Evolutionary conservation across 2,113 vertebrate genomes (phyloP).

Genomic region (Protobothrops flavoviridis): DNA sequence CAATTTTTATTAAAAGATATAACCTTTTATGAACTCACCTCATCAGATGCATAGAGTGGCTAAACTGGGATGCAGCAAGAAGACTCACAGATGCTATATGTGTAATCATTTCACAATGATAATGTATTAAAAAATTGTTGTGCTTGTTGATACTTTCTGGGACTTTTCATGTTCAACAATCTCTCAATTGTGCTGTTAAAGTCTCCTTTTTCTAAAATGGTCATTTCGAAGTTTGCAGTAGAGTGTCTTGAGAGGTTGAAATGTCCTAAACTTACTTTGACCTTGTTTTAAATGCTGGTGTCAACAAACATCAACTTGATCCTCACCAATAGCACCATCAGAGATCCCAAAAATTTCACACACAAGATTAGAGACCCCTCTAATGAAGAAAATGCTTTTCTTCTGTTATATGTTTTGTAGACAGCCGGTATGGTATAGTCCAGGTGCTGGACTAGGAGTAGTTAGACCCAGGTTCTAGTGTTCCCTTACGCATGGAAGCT

Average conservation of each 20-base stretch:
- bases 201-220: not conserved
- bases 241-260: not conserved
- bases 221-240: not conserved
- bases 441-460: not conserved
- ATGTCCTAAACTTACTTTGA: not conserved
- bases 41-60: not conserved
- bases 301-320: not conserved
- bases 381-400: not conserved
- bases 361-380: not conserved
- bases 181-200: not conserved
- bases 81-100: not conserved
- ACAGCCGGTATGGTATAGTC: not conserved
- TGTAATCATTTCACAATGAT: not conserved
- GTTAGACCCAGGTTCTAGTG: not conserved
- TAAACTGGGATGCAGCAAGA: not conserved
- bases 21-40: not conserved
- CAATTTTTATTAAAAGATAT: not conserved
- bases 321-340: not conserved
- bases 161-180: not conserved
- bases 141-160: not conserved
- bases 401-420: not conserved
- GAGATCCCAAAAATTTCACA: not conserved
- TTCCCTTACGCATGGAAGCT: not conserved
- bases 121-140: not conserved
- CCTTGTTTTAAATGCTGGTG: not conserved